These are phyloP conservation scores for Cassiopea andromeda DNA, from an alignment of 30 jellyfish, hydroid and myxozoan species.

Conservation along the genomic window DNA sequence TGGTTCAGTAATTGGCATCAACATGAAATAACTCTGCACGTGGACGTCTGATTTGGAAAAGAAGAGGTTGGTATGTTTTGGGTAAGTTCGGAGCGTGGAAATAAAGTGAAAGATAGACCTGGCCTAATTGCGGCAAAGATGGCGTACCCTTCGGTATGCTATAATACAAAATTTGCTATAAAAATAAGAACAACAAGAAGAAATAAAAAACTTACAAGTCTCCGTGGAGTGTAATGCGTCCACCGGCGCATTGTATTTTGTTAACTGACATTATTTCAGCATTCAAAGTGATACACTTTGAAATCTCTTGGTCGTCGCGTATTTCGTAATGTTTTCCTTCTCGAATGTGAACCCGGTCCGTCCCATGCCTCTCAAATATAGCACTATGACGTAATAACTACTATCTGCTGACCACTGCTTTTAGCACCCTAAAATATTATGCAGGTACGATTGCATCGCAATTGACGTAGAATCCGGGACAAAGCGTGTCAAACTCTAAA, in stretches of 20 bases:
- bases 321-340: constrained; percentile 34
- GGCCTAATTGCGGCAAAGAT: too few relatives aligned
- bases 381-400: not conserved
- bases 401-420: too few relatives aligned
- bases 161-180: not conserved
- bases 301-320: not conserved
- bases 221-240: constrained; percentile 89
- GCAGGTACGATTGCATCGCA: too few relatives aligned
- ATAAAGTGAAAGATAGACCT: too few relatives aligned
- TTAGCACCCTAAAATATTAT: too few relatives aligned
- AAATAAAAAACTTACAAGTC: constrained; percentile 70
- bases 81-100: too few relatives aligned
- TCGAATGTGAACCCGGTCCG: not conserved
- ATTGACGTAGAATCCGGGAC: too few relatives aligned
- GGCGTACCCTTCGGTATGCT: not conserved
- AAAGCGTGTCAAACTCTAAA: too few relatives aligned
- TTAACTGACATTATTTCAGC: constrained; percentile 71
- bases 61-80: too few relatives aligned
- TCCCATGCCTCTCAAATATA: constrained; percentile 4
- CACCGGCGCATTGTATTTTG: constrained; percentile 70
- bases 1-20: too few relatives aligned
- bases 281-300: not conserved
- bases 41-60: too few relatives aligned
- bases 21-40: too few relatives aligned
- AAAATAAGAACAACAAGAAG: not conserved